phyloP scores from a whole-genome alignment of 1,140 invertebrate genomes.

The Onthophagus taurus region DNA sequence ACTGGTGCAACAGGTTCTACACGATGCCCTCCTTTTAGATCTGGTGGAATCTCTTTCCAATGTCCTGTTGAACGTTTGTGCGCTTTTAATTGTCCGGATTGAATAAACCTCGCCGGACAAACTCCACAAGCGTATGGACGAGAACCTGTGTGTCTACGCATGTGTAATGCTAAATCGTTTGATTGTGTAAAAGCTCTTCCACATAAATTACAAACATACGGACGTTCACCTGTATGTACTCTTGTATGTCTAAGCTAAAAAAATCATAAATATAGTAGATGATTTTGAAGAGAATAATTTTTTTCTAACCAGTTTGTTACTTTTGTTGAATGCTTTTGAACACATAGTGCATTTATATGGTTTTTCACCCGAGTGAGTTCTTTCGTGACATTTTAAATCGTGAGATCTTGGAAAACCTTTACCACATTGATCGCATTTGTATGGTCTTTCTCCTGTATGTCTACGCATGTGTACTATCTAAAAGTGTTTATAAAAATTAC shows the following conservation, averaged over 20 bases:
- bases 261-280: constrained; percentile 6
- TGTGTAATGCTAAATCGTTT: constrained; percentile 39
- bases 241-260: constrained; percentile 34
- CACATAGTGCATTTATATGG: constrained; percentile 51
- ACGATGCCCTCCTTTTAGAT: constrained; percentile 35
- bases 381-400: constrained; percentile 50
- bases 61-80: constrained; percentile 34
- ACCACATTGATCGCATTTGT: constrained; percentile 49
- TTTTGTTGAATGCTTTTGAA: constrained; percentile 44
- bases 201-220: constrained; percentile 39
- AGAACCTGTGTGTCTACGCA: constrained; percentile 35
- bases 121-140: constrained; percentile 35
- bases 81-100: constrained; percentile 35
- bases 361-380: constrained; percentile 50
- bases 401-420: constrained; percentile 54
- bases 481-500: too few species aligned
- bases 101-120: constrained; percentile 37
- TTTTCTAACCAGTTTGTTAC: constrained; percentile 35
- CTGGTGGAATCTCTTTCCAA: constrained; percentile 36
- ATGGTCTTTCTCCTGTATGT: constrained; percentile 67
- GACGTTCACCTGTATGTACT: constrained; percentile 40
- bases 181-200: constrained; percentile 39
- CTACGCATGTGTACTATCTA: constrained; percentile 45
- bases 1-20: constrained; percentile 34
- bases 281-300: neutral